Evolutionary conservation across 2,113 vertebrate genomes (phyloP).

Genomic region (Marmota flaviventris): DNA sequence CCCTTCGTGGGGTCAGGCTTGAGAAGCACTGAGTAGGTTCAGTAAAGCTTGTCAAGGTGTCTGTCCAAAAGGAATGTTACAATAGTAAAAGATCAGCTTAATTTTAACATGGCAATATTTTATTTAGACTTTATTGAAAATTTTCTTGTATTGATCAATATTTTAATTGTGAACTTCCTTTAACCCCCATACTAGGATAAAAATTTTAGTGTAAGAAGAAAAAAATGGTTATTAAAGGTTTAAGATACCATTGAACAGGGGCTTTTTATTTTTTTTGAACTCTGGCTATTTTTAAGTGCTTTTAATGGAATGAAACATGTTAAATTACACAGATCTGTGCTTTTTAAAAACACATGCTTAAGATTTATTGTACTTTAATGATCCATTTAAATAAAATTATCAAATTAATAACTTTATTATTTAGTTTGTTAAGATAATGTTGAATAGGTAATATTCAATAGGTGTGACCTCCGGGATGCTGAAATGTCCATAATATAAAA

Average conservation of each 20-base stretch:
- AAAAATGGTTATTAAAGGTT: slow-evolving; percentile 40
- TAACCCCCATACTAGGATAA: not conserved
- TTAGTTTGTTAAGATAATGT: slow-evolving; percentile 49
- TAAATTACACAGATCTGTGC: slow-evolving; percentile 27
- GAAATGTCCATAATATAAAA: not conserved
- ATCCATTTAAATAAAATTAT: not conserved
- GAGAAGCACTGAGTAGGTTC: not conserved
- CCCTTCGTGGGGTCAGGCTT: not conserved
- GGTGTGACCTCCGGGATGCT: not conserved
- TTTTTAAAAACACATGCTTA: slow-evolving; percentile 58
- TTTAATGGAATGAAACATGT: slow-evolving; percentile 28
- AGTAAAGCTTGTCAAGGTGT: not conserved
- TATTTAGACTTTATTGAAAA: slow-evolving; percentile 50
- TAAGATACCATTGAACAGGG: slow-evolving; percentile 59
- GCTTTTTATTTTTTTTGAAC: slow-evolving; percentile 4
- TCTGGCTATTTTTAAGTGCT: slow-evolving; percentile 17
- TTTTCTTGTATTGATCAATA: not conserved
- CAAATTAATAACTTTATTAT: not conserved
- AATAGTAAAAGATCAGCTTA: not conserved
- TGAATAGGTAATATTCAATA: slow-evolving; percentile 23
- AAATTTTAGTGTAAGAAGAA: slow-evolving; percentile 45
- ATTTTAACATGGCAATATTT: not conserved
- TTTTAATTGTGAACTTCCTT: not conserved
- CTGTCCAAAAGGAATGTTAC: not conserved
- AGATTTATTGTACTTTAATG: not conserved